A percentile compares a stretch with the other conserved stretches of the same genome.
Conservation (phyloP, 2,797 vertebrate species). For the Ctenosaura bakeri region DNA sequence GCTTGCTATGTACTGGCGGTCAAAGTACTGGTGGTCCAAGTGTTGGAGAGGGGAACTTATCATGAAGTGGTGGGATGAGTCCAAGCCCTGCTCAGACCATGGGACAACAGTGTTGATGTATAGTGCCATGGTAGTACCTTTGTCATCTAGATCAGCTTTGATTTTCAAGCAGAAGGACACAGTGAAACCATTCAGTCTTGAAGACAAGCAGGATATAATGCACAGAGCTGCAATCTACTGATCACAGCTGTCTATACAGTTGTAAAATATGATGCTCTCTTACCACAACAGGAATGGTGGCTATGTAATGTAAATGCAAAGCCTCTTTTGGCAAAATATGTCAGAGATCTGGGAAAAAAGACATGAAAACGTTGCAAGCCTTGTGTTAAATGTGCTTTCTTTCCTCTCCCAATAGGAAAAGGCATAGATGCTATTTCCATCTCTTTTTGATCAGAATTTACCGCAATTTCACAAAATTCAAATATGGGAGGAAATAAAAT, state of each 20-base stretch:
- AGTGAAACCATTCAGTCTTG: too few species aligned
- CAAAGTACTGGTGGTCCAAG: too few species aligned
- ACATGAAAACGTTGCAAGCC: neutral
- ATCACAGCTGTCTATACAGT: neutral
- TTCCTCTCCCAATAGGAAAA: neutral
- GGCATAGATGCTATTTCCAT: neutral
- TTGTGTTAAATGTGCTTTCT: neutral
- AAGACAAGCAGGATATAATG: too few species aligned
- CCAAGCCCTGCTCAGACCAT: too few species aligned
- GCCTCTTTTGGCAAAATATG: neutral
- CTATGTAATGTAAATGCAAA: neutral
- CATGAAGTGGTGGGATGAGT: too few species aligned
- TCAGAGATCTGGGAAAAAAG: neutral
- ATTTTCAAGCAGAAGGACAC: too few species aligned
- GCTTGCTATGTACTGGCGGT: too few species aligned
- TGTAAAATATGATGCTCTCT: neutral
- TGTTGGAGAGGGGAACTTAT: too few species aligned
- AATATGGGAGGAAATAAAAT: neutral
- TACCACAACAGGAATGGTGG: neutral
- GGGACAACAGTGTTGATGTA: too few species aligned
- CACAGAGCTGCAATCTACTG: too few species aligned
- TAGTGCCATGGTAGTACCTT: too few species aligned
- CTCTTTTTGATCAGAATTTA: neutral
- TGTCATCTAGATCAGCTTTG: too few species aligned
- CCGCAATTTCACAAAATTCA: neutral